These are phyloP conservation scores for Heliopora coerulea DNA, from an alignment of 92 coral and sea anemone species.

Conservation along the genomic window DNA sequence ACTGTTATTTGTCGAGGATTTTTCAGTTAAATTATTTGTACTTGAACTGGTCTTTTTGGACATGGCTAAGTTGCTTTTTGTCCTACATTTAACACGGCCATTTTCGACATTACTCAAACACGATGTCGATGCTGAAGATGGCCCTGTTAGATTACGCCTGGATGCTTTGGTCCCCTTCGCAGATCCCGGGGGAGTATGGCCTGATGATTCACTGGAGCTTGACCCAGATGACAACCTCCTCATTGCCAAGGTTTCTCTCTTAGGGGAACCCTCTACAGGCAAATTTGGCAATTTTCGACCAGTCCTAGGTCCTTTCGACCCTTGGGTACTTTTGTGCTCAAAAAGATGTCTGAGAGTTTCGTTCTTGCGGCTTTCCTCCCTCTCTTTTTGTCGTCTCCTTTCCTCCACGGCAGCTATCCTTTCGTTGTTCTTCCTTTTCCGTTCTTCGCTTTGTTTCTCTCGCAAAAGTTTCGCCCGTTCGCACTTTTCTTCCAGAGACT, in stretches of 20 bases:
- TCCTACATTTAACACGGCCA: background rate
- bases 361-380: constrained; percentile 72
- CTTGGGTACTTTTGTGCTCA: constrained; percentile 46
- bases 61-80: constrained; percentile 1
- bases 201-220: constrained; percentile 56
- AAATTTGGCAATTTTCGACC: constrained; percentile 86
- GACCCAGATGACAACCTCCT: constrained; percentile 68
- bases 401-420: constrained; percentile 89
- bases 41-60: constrained; percentile 24
- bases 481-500: constrained; percentile 62
- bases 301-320: constrained; percentile 47
- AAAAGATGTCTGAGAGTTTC: constrained; percentile 62
- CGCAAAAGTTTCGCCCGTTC: constrained; percentile 73
- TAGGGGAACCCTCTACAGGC: constrained; percentile 71
- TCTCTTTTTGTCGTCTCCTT: constrained; percentile 69
- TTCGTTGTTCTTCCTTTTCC: constrained; percentile 79
- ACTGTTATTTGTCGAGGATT: background rate
- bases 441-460: constrained; percentile 85
- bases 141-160: constrained; percentile 30
- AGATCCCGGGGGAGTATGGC: constrained; percentile 52
- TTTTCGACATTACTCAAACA: constrained; percentile 14
- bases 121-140: constrained; percentile 16
- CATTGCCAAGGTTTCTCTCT: constrained; percentile 14
- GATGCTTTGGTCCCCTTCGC: constrained; percentile 19
- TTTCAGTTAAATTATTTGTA: constrained; percentile 12